Percentiles rank a stretch among this genome's conserved stretches.
Conservation (phyloP, 37 sponge, comb jelly and placozoan genomes). For the Chondrosia reniformis region DNA sequence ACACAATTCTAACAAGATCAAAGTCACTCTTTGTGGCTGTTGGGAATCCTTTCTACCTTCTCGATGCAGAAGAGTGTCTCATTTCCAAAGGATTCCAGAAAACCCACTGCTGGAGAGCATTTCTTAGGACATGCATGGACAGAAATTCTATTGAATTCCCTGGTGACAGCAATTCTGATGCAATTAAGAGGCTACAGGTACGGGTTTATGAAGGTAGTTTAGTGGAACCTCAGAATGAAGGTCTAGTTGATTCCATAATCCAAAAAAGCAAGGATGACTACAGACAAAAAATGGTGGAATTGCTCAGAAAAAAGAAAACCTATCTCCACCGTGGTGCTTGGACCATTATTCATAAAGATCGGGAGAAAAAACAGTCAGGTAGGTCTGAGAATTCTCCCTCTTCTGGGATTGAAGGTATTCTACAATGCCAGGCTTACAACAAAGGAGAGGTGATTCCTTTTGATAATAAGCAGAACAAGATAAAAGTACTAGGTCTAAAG, state of each 20-base stretch:
- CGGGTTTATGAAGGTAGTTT: background rate
- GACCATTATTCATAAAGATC: background rate
- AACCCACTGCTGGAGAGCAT: constrained; percentile 63
- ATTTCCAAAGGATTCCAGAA: background rate
- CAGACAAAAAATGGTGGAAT: constrained; percentile 1
- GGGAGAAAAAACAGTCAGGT: too few species aligned
- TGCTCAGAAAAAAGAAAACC: background rate
- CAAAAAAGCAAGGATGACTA: background rate
- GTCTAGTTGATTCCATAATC: background rate
- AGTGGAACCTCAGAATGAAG: background rate
- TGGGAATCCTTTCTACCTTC: constrained; percentile 65
- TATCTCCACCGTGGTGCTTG: background rate
- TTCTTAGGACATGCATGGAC: constrained; percentile 53
- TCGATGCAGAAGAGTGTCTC: constrained; percentile 37
- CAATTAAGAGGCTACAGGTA: background rate
- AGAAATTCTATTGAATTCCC: constrained; percentile 30
- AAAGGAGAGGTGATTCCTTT: constrained; percentile 58
- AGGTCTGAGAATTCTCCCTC: too few species aligned
- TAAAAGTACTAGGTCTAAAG: constrained; percentile 29
- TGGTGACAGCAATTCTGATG: background rate
- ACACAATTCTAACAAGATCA: constrained; percentile 66
- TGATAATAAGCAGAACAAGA: constrained; percentile 13
- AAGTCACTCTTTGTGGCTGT: constrained; percentile 64
- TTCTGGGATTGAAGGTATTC: background rate
- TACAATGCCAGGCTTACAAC: background rate